phyloP scores from a whole-genome alignment of 2,797 vertebrate genomes.

The Sebastiscus albofasciatus region DNA sequence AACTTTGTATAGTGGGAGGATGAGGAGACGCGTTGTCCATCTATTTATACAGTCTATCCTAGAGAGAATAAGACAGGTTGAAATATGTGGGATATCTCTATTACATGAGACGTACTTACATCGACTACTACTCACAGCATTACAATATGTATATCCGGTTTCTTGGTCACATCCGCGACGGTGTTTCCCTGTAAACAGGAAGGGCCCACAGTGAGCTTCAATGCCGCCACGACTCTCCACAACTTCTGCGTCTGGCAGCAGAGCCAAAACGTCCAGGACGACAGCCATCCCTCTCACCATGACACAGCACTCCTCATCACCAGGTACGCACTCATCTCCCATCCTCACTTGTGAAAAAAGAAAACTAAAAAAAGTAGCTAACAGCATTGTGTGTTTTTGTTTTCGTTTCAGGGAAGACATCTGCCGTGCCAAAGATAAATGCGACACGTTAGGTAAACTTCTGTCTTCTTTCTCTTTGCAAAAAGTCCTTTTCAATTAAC shows the following conservation, averaged over 20 bases:
- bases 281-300: conserved; percentile 92
- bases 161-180: background rate
- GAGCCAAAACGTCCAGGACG: conserved; percentile 90
- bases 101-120: background rate
- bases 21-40: no score
- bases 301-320: conserved; percentile 97
- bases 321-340: conserved; percentile 77
- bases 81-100: background rate
- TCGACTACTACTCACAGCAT: background rate
- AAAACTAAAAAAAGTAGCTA: background rate
- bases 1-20: no score
- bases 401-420: conserved; percentile 91
- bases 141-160: background rate
- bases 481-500: conserved; percentile 31
- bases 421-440: conserved; percentile 95
- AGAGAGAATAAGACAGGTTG: background rate
- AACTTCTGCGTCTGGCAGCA: conserved; percentile 99
- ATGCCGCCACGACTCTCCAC: conserved; percentile 92
- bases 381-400: background rate
- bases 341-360: background rate
- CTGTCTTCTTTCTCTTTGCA: conserved; percentile 22
- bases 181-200: conserved; percentile 81
- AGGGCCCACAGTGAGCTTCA: conserved; percentile 93
- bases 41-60: no score
- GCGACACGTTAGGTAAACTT: conserved; percentile 95